A percentile compares a stretch with the other conserved stretches of the same genome.
These are phyloP conservation scores for Enoplosus armatus DNA, from an alignment of 2,797 vertebrate genomes.

Conservation along the genomic window DNA sequence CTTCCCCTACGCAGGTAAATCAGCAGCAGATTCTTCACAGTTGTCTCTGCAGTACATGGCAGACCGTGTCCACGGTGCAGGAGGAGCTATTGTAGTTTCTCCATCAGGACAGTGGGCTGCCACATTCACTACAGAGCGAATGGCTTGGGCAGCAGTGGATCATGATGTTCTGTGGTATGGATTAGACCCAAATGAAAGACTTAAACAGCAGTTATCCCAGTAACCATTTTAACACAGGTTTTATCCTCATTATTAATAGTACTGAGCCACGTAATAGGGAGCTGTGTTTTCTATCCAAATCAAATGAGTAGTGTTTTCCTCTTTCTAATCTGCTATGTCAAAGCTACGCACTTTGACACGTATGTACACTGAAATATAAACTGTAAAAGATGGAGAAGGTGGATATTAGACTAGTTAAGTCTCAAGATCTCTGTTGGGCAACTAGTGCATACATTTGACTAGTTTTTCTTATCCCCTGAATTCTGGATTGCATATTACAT, in stretches of 20 bases:
- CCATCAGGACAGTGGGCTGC: conserved; percentile 81
- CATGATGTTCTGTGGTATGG: conserved; percentile 77
- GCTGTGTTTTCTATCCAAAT: background rate
- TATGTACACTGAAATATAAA: background rate
- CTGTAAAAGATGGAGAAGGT: background rate
- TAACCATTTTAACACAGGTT: conserved; percentile 13
- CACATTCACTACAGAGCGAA: conserved; percentile 81
- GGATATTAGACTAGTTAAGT: background rate
- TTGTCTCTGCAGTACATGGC: conserved; percentile 82
- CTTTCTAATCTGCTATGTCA: background rate
- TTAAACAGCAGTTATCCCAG: conserved; percentile 56
- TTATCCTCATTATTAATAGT: background rate
- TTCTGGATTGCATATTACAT: background rate
- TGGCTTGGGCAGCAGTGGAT: conserved; percentile 81
- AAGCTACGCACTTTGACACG: background rate
- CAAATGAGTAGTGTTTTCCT: background rate
- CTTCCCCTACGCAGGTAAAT: conserved; percentile 68
- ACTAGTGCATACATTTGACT: background rate
- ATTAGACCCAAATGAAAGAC: conserved; percentile 75
- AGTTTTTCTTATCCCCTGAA: background rate
- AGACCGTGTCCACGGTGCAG: conserved; percentile 79
- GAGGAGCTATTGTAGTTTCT: conserved; percentile 81
- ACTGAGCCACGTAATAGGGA: no score
- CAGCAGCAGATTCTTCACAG: conserved; percentile 62
- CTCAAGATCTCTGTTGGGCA: background rate